These are phyloP conservation scores for Sylvicapra grimmia DNA, from an alignment of 2,113 vertebrate genomes.

Conservation along the genomic window DNA sequence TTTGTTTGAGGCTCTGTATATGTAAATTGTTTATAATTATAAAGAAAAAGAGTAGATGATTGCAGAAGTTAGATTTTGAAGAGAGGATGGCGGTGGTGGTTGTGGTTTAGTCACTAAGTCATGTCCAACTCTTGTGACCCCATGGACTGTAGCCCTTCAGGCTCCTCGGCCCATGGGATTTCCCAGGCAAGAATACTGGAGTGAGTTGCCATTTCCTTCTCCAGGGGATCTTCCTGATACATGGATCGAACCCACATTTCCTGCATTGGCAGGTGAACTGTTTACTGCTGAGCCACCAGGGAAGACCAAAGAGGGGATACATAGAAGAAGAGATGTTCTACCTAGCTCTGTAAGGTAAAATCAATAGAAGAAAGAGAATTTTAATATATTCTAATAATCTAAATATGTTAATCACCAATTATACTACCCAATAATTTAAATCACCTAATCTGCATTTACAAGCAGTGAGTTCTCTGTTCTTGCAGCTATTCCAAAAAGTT, in stretches of 20 bases:
- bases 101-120: not conserved
- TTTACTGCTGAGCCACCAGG: not conserved
- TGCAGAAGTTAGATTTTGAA: not conserved
- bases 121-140: not conserved
- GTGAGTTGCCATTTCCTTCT: not conserved
- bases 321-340: not conserved
- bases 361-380: not conserved
- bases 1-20: not conserved
- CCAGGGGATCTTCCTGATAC: not conserved
- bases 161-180: not conserved
- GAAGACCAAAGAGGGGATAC: not conserved
- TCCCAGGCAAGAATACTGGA: not conserved
- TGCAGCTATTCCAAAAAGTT: not conserved
- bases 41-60: not conserved
- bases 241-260: not conserved
- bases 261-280: not conserved
- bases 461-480: not conserved
- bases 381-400: not conserved
- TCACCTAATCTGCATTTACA: not conserved
- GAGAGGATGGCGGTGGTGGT: not conserved
- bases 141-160: not conserved
- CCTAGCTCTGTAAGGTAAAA: not conserved
- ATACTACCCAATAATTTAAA: not conserved
- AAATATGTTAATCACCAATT: not conserved
- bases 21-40: not conserved